Conservation (phyloP, 1,140 invertebrate species). For the Polyergus mexicanus region DNA sequence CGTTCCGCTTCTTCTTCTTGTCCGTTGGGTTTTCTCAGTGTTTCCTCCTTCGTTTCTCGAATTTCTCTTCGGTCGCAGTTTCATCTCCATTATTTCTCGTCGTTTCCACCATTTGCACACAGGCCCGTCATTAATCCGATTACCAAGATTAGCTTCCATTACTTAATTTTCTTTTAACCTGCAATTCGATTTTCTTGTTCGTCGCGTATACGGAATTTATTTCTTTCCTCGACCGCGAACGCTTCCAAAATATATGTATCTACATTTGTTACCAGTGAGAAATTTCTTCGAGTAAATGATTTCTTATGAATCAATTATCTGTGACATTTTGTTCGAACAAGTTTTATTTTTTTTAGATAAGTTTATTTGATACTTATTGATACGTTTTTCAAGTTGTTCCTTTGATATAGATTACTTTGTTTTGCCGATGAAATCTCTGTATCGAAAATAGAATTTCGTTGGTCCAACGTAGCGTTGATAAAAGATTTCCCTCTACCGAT, state of each 20-base stretch:
- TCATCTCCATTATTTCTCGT: slow-evolving; percentile 13
- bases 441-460: slow-evolving; percentile 48
- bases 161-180: slow-evolving; percentile 7
- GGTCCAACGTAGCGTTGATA: slow-evolving; percentile 15
- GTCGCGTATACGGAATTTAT: not conserved
- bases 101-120: slow-evolving; percentile 15
- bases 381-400: not conserved
- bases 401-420: slow-evolving; percentile 23
- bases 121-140: slow-evolving; percentile 18
- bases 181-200: slow-evolving; percentile 28
- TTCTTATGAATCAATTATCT: not conserved
- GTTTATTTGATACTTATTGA: not conserved
- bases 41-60: not conserved
- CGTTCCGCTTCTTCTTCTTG: slow-evolving; percentile 24
- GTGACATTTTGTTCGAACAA: not conserved
- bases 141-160: not conserved
- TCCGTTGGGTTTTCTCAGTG: not conserved
- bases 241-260: not conserved
- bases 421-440: slow-evolving; percentile 42
- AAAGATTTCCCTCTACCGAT: slow-evolving; percentile 52
- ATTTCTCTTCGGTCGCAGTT: not conserved
- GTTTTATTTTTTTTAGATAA: not conserved
- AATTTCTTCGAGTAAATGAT: not conserved
- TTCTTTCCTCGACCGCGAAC: not conserved
- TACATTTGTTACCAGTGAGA: not conserved